Evolutionary conservation across 2,113 vertebrate genomes (phyloP).

Genomic region (Solenodon paradoxus): DNA sequence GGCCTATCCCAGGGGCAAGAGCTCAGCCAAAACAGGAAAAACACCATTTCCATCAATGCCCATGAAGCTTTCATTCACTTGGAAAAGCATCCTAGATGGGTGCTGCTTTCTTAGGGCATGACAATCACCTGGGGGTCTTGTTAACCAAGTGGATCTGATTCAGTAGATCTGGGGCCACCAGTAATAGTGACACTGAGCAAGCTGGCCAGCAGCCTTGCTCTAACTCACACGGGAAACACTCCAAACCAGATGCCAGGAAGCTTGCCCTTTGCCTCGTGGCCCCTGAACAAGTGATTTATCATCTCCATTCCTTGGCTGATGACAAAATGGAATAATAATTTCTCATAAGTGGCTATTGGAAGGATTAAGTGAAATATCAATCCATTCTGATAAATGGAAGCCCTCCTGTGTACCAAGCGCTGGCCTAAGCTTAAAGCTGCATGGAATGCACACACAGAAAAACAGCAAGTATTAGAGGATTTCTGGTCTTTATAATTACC

Average conservation of each 20-base stretch:
- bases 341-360: background rate
- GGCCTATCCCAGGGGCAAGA: background rate
- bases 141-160: background rate
- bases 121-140: background rate
- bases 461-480: background rate
- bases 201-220: background rate
- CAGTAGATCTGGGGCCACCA: background rate
- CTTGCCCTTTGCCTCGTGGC: background rate
- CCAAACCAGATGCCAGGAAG: background rate
- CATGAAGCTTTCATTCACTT: background rate
- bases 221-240: background rate
- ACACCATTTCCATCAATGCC: background rate
- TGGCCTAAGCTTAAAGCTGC: background rate
- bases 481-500: background rate
- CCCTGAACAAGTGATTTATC: background rate
- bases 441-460: rapidly evolving
- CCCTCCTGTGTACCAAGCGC: too few relatives aligned
- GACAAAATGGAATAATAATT: background rate
- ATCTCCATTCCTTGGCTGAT: background rate
- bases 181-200: background rate
- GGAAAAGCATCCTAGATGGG: background rate
- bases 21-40: background rate
- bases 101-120: rapidly evolving
- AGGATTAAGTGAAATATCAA: background rate
- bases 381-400: background rate